phyloP scores from a whole-genome alignment of 2,888 invertebrate genomes.

The Apotomis capreana region DNA sequence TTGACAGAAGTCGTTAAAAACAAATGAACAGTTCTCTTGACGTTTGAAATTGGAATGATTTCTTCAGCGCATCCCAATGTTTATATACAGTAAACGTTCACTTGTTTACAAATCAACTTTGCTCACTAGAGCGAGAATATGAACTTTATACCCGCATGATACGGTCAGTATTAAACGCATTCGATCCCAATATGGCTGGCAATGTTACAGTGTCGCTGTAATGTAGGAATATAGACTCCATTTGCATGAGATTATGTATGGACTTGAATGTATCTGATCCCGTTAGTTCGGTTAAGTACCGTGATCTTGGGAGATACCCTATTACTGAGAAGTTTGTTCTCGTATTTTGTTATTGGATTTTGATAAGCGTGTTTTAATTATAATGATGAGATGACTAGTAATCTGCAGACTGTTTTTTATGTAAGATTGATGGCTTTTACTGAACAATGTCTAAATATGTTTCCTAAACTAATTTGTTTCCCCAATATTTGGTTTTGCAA shows the following conservation, averaged over 20 bases:
- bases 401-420: conserved; percentile 4
- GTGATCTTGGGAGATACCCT: conserved; percentile 28
- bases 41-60: conserved; percentile 33
- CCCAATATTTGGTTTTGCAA: no score
- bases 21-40: conserved; percentile 8
- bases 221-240: conserved; percentile 3
- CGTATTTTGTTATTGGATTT: not conserved
- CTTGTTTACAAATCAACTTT: not conserved
- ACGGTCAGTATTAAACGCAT: not conserved
- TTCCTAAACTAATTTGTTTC: no score
- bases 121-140: not conserved
- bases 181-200: conserved; percentile 8
- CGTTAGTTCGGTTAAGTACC: conserved; percentile 35
- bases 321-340: conserved; percentile 20
- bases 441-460: no score
- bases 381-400: conserved; percentile 1
- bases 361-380: conserved; percentile 14
- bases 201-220: not conserved
- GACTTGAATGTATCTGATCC: conserved; percentile 3
- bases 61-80: not conserved
- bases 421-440: no score
- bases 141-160: not conserved
- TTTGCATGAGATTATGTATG: not conserved
- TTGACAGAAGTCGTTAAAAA: not conserved
- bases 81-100: conserved; percentile 31